Base-by-base conservation (phyloP, 2,888 invertebrate species). In the Drosophila limbata region DNA sequence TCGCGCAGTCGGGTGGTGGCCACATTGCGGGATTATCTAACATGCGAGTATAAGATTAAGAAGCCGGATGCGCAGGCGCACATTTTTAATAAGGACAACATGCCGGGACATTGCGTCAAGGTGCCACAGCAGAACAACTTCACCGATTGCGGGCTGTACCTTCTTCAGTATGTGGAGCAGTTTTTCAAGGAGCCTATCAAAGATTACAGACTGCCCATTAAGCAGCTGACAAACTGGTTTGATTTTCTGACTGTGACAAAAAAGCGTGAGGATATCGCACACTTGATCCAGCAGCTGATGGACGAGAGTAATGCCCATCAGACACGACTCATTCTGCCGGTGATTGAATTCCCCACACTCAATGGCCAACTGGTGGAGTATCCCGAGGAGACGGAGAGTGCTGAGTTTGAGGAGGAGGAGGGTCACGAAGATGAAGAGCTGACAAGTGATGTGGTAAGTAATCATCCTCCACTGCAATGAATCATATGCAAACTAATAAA, bases 61-160 rank as follows among this genome's bases (percentile, higher is more conserved):
- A 85, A 83, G 67, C 83, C 85, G 55, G 94, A 94, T 78, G 95
- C 95, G 90, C 92, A 94, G 52, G 73, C 84, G 44, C 91, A 90
- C 55, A 42, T 82, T 0, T 98, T 97, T 91, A 96, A 95, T 77
- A 97, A 96, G 91, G 95, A 96, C 83, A 96, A 95, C 47, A 96
- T 98, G 85, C 96, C 96, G 89, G 98, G 98, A 5, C 95, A 95
- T 77, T 95, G 95, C 88, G 97, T 97, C 0, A 97, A 96, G 93
- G 97, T 98, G 75, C 99, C 99, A n/a, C 98, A 99, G 91, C 99
- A 99, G 93, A 97, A 96, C 78, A 99, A 99, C 93, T 98, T 96
- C 91, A 97, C 97, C 42, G 99, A 99, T 92, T 99, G 99, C 93
- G 99, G 99, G 0, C 93, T 99, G 13, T 99, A 97, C 93, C 94